phyloP scores from a whole-genome alignment of 53 echinoderm and acorn worm species.

The Arbacia lixula region DNA sequence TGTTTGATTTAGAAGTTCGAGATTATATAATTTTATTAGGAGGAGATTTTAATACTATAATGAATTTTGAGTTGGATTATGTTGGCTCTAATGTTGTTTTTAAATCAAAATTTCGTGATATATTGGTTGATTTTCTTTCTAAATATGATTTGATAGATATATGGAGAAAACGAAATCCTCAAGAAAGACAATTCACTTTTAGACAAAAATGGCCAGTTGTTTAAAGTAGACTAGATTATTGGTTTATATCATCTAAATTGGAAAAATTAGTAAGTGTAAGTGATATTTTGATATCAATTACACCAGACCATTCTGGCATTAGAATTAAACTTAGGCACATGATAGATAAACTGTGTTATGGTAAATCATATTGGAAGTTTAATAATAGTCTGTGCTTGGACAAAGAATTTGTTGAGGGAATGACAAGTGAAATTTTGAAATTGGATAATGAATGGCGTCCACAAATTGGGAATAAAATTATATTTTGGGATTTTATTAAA shows the following conservation, averaged over 20 bases:
- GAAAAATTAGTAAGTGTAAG: background rate
- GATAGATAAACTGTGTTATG: background rate
- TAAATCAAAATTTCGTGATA: background rate
- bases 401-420: background rate
- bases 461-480: background rate
- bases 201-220: no score
- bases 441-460: background rate
- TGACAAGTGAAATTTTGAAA: background rate
- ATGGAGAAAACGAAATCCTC: background rate
- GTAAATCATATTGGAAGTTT: no score
- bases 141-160: background rate
- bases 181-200: background rate
- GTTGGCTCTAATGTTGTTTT: background rate
- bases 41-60: no score
- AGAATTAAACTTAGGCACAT: background rate
- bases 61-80: background rate
- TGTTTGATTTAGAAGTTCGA: background rate
- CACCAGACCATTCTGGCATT: background rate
- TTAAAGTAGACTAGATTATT: background rate
- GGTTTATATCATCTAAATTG: background rate
- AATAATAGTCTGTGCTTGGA: no score
- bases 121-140: no score
- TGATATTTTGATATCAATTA: background rate
- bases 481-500: background rate
- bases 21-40: background rate